phyloP scores from a whole-genome alignment of 2,888 invertebrate species.

The Apocheima hispidaria region DNA sequence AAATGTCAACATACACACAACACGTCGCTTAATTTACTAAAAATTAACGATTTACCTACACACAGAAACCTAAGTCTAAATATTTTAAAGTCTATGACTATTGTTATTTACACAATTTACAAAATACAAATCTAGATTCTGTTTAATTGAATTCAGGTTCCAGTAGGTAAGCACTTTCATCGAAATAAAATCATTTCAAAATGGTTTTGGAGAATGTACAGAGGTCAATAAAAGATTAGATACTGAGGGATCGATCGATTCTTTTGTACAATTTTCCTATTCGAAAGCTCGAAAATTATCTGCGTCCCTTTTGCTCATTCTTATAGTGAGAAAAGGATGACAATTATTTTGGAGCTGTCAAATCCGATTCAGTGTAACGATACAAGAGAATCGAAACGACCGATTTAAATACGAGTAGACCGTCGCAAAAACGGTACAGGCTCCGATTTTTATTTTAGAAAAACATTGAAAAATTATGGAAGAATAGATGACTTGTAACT shows the following conservation, averaged over 20 bases:
- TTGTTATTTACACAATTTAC: conserved; percentile 80
- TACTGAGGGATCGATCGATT: background rate
- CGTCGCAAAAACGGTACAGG: background rate
- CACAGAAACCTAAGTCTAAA: conserved; percentile 68
- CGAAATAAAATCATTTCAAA: conserved; percentile 19
- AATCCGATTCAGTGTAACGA: background rate
- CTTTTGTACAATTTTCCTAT: background rate
- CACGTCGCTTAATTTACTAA: conserved; percentile 53
- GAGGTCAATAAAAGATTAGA: background rate
- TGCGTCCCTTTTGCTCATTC: background rate
- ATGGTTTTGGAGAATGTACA: conserved; percentile 7
- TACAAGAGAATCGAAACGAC: background rate
- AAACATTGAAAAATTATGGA: background rate
- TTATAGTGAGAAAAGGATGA: background rate
- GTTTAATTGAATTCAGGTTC: conserved; percentile 16
- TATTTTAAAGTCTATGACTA: conserved; percentile 69
- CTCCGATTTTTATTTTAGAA: background rate
- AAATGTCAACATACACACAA: conserved; percentile 62
- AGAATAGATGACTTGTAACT: conserved; percentile 15
- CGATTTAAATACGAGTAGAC: background rate
- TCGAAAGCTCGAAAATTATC: background rate
- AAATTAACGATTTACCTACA: conserved; percentile 70
- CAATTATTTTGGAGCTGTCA: background rate
- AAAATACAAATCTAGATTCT: conserved; percentile 60
- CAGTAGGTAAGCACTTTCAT: conserved; percentile 16